These are phyloP conservation scores for Phalacrocorax aristotelis DNA, from an alignment of 2,113 vertebrate species.

Conservation along the genomic window DNA sequence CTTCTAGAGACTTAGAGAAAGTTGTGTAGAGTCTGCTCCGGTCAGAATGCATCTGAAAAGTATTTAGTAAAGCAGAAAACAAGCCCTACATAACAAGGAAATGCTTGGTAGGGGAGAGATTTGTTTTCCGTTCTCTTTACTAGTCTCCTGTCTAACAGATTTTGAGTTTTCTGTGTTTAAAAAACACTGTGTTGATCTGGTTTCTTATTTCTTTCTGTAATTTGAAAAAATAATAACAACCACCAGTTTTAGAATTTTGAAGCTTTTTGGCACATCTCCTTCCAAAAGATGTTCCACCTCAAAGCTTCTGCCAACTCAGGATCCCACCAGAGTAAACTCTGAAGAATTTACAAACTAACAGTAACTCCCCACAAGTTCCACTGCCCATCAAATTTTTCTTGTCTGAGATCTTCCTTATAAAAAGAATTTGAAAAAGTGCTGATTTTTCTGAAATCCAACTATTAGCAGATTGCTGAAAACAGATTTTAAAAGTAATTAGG, in stretches of 20 bases:
- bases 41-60: not conserved
- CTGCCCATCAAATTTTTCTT: not conserved
- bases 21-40: not conserved
- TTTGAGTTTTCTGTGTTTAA: not conserved
- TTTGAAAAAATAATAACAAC: not conserved
- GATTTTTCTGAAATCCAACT: not conserved
- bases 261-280: not conserved
- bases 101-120: not conserved
- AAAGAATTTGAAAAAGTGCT: not conserved
- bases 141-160: not conserved
- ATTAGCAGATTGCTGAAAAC: not conserved
- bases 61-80: not conserved
- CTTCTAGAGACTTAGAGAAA: not conserved
- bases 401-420: not conserved
- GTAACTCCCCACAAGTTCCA: not conserved
- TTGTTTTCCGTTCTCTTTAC: not conserved
- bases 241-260: not conserved
- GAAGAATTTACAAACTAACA: not conserved
- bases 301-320: not conserved
- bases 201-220: not conserved
- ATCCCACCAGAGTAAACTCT: not conserved
- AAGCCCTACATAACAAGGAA: not conserved
- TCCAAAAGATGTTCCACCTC: not conserved
- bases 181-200: not conserved
- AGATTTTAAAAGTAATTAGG: not conserved